Percentiles rank a stretch among this genome's conserved stretches.
Conservation (phyloP, 1,140 invertebrate genomes). For the Mizuhopecten yessoensis region DNA sequence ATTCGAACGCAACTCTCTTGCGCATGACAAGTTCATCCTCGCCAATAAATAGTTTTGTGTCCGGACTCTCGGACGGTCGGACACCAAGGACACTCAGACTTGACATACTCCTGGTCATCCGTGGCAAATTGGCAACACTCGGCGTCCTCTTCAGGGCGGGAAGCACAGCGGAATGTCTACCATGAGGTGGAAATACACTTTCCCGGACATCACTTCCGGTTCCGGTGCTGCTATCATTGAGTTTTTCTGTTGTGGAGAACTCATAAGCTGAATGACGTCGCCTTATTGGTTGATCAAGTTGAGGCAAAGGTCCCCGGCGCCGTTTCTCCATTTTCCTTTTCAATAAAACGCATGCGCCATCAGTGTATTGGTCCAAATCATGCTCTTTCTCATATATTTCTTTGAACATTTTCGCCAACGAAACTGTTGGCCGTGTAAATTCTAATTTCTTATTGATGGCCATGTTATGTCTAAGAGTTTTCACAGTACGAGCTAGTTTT, state of each 20-base stretch:
- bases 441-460: slow-evolving; percentile 67
- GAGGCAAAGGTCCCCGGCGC: slow-evolving; percentile 50
- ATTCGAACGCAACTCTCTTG: slow-evolving; percentile 64
- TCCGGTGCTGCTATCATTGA: background rate
- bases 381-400: slow-evolving; percentile 56
- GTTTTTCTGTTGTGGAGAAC: slow-evolving; percentile 9
- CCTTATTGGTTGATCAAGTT: slow-evolving; percentile 24
- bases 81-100: background rate
- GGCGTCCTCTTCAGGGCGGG: slow-evolving; percentile 41
- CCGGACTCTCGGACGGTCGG: background rate
- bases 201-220: background rate
- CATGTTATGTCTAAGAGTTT: slow-evolving; percentile 70
- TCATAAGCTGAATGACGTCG: slow-evolving; percentile 40
- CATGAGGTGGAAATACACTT: slow-evolving; percentile 24
- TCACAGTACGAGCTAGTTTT: slow-evolving; percentile 68
- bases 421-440: slow-evolving; percentile 60
- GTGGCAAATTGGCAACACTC: slow-evolving; percentile 41
- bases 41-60: slow-evolving; percentile 58
- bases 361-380: slow-evolving; percentile 70
- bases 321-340: slow-evolving; percentile 73
- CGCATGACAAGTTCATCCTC: slow-evolving; percentile 65
- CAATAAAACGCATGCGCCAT: slow-evolving; percentile 73
- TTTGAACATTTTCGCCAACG: slow-evolving; percentile 68
- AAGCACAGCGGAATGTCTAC: slow-evolving; percentile 48
- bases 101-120: slow-evolving; percentile 47